Evolutionary conservation across 2,113 vertebrate genomes (phyloP), one percentile per base, ranked within the genome.

Genomic region (Ifrita kowaldi): DNA sequence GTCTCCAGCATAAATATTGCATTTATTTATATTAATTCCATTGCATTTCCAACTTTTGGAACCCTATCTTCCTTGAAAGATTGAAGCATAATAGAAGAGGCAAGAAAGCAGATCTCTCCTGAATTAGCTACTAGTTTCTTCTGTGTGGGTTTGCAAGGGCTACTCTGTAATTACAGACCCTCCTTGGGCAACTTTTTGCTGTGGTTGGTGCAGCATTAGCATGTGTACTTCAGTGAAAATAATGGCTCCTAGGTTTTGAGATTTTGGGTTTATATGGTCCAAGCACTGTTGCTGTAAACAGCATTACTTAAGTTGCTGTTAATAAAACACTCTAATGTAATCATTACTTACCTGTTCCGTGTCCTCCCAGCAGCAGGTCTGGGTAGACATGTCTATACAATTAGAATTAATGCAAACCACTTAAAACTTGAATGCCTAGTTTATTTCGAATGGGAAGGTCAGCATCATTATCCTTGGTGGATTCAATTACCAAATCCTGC

Each of bases 371-470:
- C 60, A 77, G 73, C 67, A 49, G 84, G 62, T 42, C 76, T 64
- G 50, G 11, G 16, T 69, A 87, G 89, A 74, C 81, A 69, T 78
- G 68, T 76, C 81, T 93, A 49, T 85, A 73, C 91, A 96, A 91
- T 97, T 97, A 97, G 93, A 96, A 94, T 93, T 92, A 97, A 95
- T 69, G 22, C 85, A 90, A 95, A 96, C 87, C 88, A 92, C 84
- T 97, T 95, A 92, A 55, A 97, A 95, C 82, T 82, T 71, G 42
- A 97, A 95, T 96, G 68, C 85, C 86, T 97, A 89, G 93, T 98
- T 98, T 96, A 95, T 95, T 98, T 96, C 69, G 44, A 93, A 94
- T 94, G 79, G 92, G 94, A 97, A 98, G 93, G 96, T 98, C 94
- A 96, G 85, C 92, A 79, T 97, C 97, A 95, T 98, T 97, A 95